Percentiles rank a stretch among this genome's conserved stretches.
Evolutionary conservation across 2,888 invertebrate species (phyloP).

Genomic region (Cheilosia vernalis): DNA sequence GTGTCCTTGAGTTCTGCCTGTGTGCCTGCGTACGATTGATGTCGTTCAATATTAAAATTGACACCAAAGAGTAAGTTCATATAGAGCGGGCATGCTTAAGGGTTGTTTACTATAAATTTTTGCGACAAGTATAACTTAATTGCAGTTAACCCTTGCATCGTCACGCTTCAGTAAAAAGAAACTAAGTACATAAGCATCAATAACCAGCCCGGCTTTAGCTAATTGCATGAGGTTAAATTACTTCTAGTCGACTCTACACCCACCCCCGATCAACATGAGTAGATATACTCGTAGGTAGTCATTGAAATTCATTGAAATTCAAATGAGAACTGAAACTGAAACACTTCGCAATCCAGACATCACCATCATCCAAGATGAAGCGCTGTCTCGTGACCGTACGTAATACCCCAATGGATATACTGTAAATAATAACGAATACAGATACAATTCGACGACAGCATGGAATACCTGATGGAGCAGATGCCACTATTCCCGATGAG

Average conservation of each 20-base stretch:
- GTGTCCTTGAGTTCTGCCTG: constrained; percentile 8
- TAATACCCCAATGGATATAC: constrained; percentile 49
- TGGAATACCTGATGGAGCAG: constrained; percentile 68
- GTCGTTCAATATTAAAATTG: constrained; percentile 27
- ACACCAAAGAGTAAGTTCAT: constrained; percentile 36
- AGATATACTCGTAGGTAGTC: constrained; percentile 10
- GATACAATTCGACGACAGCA: constrained; percentile 46
- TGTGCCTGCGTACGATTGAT: neutral
- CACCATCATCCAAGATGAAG: constrained; percentile 9
- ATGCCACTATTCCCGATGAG: constrained; percentile 62
- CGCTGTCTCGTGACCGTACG: constrained; percentile 17
- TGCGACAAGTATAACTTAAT: constrained; percentile 57
- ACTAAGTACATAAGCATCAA: constrained; percentile 43
- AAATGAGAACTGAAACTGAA: constrained; percentile 28
- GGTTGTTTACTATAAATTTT: constrained; percentile 62
- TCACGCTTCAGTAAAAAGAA: constrained; percentile 9
- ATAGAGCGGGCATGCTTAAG: constrained; percentile 48
- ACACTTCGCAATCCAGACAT: constrained; percentile 11
- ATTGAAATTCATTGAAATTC: constrained; percentile 63
- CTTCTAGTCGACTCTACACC: constrained; percentile 23
- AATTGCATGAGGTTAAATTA: constrained; percentile 3
- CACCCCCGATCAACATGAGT: neutral
- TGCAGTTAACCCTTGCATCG: constrained; percentile 30
- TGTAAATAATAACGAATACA: constrained; percentile 65
- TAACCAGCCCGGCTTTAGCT: constrained; percentile 36